Base-by-base conservation (phyloP, 2,888 invertebrate species). In the Drosophila meridiana region DNA sequence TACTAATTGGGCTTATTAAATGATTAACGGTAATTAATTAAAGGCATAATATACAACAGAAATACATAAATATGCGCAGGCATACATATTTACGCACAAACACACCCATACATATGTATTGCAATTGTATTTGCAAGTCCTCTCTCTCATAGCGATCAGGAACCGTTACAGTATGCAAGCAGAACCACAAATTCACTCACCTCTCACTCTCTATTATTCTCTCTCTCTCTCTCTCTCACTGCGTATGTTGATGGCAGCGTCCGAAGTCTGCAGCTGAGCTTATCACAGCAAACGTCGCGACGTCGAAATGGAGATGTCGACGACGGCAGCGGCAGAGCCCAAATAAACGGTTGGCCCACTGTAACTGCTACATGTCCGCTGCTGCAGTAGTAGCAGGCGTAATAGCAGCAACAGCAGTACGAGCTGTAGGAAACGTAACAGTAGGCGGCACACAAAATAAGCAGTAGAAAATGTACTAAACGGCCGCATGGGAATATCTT, bases 401-500 rank as follows among this genome's bases (percentile, higher is more conserved):
- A 58, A 45, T 55, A 38, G 47, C 20, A 36, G 57, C 34, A 20
- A n/a, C 61, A 40, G 62, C 36, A 20, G 52, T 6, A 20, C 20
- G 20, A 26, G 55, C 57, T 30, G 20, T 56, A 36, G 43, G 11
- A 60, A 75, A 63, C 70, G 71, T 78, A 80, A 71, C 80, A 65
- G 80, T 59, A 65, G 68, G 82, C 83, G 65, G 69, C 74, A 66
- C 80, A 69, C 63, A 61, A 76, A 80, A 77, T 70, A 82, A 80
- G 57, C 78, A 70, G 73, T 69, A 78, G 76, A 80, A 83, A 78
- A 83, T 82, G 70, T 75, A 82, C 72, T 72, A 85, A 89, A 84
- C 82, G 80, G 87, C 72, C 88, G 80, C 88, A 80, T 84, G 85
- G 89, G 85, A 85, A 87, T 89, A 78, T 82, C 76, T 87, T 82